Percentiles rank a stretch among this genome's conserved stretches.
These are phyloP conservation scores for Coregonus clupeaformis DNA, from an alignment of 2,113 vertebrate genomes.

Conservation along the genomic window DNA sequence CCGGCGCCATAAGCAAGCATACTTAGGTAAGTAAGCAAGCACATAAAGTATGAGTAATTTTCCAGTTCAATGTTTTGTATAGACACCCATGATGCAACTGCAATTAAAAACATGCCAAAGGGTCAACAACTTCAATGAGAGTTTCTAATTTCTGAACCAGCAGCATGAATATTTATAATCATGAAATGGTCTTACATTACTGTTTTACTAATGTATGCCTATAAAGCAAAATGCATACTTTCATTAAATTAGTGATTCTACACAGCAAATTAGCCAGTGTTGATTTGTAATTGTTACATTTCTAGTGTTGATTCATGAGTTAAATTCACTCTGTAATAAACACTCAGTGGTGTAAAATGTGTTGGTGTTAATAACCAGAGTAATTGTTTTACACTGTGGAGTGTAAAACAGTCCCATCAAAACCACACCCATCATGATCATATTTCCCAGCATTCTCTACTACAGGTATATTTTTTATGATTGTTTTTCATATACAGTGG, in stretches of 20 bases:
- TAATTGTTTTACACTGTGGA: too few species aligned
- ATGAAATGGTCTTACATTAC: constrained; percentile 12
- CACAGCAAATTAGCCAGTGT: too few species aligned
- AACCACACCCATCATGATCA: too few species aligned
- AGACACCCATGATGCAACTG: background rate
- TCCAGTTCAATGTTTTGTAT: background rate
- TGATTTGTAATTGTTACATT: constrained; percentile 33
- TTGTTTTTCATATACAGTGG: too few species aligned
- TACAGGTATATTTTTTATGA: too few species aligned
- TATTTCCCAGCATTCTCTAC: too few species aligned
- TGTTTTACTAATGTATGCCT: constrained; percentile 24
- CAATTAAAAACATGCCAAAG: constrained; percentile 1
- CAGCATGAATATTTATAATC: constrained; percentile 16
- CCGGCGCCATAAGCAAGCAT: too few species aligned
- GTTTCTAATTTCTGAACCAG: constrained; percentile 6
- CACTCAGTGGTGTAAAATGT: too few species aligned
- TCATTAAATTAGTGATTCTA: constrained; percentile 37
- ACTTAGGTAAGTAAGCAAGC: background rate
- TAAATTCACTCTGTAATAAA: too few species aligned
- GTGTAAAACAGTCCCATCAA: too few species aligned
- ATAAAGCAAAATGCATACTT: constrained; percentile 19
- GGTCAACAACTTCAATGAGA: constrained; percentile 10
- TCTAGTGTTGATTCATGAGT: constrained; percentile 40
- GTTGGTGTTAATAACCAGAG: too few species aligned
- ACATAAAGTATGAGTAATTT: background rate